These are phyloP conservation scores for Peromyscus aztecus DNA, from an alignment of 2,797 vertebrate species.

Conservation along the genomic window DNA sequence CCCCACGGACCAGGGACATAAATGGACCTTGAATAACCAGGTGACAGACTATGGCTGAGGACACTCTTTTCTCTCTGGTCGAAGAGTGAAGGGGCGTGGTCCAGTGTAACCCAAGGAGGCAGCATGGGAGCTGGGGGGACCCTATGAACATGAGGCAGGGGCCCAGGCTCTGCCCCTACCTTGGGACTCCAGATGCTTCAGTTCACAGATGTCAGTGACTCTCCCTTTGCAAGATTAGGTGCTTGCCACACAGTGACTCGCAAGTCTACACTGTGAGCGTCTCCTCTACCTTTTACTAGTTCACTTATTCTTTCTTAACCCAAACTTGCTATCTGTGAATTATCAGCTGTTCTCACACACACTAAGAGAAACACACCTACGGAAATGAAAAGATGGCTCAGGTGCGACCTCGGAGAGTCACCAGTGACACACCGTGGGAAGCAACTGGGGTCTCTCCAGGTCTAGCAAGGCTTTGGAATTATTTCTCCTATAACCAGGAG, in stretches of 20 bases:
- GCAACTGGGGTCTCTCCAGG: neutral
- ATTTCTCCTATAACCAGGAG: slow-evolving; percentile 53
- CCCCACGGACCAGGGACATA: neutral
- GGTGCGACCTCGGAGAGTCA: neutral
- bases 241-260: neutral
- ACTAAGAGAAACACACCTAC: neutral
- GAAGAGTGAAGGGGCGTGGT: neutral
- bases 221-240: neutral
- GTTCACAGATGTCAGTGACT: neutral
- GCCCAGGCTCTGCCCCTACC: neutral
- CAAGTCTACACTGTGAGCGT: neutral
- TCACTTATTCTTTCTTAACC: neutral
- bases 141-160: neutral
- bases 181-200: rapidly evolving
- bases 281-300: neutral
- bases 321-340: slow-evolving; percentile 22
- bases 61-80: neutral
- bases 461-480: neutral
- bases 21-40: slow-evolving; percentile 21
- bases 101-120: neutral
- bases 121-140: neutral
- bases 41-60: neutral
- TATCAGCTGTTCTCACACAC: neutral
- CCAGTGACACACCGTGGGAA: neutral
- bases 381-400: neutral